Evolutionary conservation across 2,888 invertebrate species (phyloP).

Genomic region (Oscheius sp.): DNA sequence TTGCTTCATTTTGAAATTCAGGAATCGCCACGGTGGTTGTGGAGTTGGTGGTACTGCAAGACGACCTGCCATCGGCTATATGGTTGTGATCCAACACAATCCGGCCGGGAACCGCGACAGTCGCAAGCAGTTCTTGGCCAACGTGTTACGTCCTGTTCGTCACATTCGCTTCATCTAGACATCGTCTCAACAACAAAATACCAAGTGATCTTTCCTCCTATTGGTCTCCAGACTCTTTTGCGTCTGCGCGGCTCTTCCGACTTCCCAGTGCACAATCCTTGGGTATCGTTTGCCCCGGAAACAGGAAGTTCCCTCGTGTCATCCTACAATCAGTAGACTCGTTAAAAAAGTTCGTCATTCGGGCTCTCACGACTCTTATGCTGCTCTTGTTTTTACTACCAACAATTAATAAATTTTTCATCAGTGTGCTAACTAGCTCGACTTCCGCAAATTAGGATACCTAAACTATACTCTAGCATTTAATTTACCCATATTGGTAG

Average conservation of each 20-base stretch:
- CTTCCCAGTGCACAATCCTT: not conserved
- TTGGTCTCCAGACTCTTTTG: constrained; percentile 6
- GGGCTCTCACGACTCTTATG: not conserved
- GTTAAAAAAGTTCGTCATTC: constrained; percentile 25
- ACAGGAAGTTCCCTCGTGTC: constrained; percentile 35
- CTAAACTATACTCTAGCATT: not conserved
- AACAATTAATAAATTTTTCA: too few species aligned
- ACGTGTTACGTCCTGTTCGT: constrained; percentile 38
- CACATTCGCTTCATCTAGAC: constrained; percentile 35
- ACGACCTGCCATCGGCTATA: constrained; percentile 40
- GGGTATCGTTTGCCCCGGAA: constrained; percentile 24
- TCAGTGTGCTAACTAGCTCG: not conserved
- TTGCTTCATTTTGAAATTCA: constrained; percentile 6
- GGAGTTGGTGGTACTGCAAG: constrained; percentile 21
- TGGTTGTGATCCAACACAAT: constrained; percentile 44
- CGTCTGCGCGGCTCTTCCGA: not conserved
- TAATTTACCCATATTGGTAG: not conserved
- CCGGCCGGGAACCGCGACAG: constrained; percentile 38
- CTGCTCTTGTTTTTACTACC: too few species aligned
- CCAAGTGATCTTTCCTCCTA: constrained; percentile 6
- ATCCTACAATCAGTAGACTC: constrained; percentile 30
- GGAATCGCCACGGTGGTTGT: constrained; percentile 41
- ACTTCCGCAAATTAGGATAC: not conserved
- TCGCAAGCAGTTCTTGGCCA: constrained; percentile 31
- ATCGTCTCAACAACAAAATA: not conserved